Evolutionary conservation across 2,888 invertebrate species (phyloP), one percentile per base, ranked within the genome.

Genomic region (Meteorus colon): DNA sequence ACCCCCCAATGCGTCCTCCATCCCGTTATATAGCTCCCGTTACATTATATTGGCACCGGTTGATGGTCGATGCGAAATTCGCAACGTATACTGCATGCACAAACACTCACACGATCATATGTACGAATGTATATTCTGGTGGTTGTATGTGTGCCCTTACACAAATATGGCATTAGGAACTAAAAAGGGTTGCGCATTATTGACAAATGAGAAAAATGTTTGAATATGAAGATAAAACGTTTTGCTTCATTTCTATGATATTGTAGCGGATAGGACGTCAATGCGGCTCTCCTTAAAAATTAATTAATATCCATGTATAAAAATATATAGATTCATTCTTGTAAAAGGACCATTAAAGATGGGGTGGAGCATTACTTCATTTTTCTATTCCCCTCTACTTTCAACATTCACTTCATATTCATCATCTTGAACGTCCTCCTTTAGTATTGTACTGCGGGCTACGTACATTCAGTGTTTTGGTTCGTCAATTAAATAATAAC

Each of bases 31-130:
- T 34, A 34, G 71, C 55, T 79, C 80, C 75, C 82, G 80, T 81
- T 78, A 79, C 82, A 82, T 84, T 83, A 84, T 86, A 86, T 86
- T 86, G 85, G 84, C 84, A 85, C 81, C 78, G 80, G 77, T 81
- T 82, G 84, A 84, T 83, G 81, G 81, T 80, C 84, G 82, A 83
- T 83, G 84, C 81, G 84, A 83, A 84, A 74, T 85, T 85, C 82
- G 81, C 83, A 71, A 80, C 68, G 74, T 31, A 68, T 74, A 48
- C n/a, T 8, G 2, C 41, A 41, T 10, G 2, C 12, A 41, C 41
- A 41, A 5, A 41, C 41, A 41, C 12, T 12, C 2, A 41, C 8
- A 6, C 34, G 34, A 34, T 34, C 2, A 12, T 41, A 41, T 41
- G 8, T 41, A 41, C 41, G 8, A 41, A 12, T 41, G 41, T 2